Evolutionary conservation across 2,113 vertebrate genomes (phyloP).

Genomic region (Tympanuchus pallidicinctus): DNA sequence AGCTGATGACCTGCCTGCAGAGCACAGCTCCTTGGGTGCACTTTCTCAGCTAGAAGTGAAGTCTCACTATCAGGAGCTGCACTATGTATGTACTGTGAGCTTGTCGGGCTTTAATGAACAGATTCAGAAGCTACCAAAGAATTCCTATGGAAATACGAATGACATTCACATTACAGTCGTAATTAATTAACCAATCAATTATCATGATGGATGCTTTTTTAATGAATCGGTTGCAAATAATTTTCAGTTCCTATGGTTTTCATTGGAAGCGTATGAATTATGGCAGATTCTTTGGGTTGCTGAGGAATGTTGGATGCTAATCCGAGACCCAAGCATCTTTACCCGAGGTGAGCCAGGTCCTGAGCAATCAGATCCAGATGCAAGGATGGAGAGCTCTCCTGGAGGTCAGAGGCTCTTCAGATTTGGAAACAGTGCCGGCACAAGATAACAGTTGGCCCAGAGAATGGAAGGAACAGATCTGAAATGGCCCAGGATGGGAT

Average conservation of each 20-base stretch:
- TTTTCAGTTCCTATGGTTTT: constrained; percentile 77
- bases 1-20: background rate
- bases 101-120: constrained; percentile 56
- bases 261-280: constrained; percentile 77
- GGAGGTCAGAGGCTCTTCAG: background rate
- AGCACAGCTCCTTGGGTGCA: rapidly evolving
- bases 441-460: background rate
- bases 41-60: background rate
- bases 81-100: background rate
- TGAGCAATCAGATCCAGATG: constrained; percentile 26
- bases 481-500: background rate
- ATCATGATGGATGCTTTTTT: constrained; percentile 78
- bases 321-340: constrained; percentile 2
- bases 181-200: constrained; percentile 83
- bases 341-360: constrained; percentile 24
- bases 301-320: constrained; percentile 63
- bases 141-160: constrained; percentile 72
- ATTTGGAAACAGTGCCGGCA: background rate
- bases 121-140: constrained; percentile 56
- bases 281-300: constrained; percentile 37
- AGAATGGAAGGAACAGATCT: background rate
- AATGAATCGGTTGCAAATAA: constrained; percentile 79
- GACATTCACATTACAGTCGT: constrained; percentile 58
- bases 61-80: background rate
- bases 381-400: constrained; percentile 5